These are phyloP conservation scores for Daphoenositta chrysoptera DNA, from an alignment of 2,113 vertebrate genomes.

Conservation along the genomic window DNA sequence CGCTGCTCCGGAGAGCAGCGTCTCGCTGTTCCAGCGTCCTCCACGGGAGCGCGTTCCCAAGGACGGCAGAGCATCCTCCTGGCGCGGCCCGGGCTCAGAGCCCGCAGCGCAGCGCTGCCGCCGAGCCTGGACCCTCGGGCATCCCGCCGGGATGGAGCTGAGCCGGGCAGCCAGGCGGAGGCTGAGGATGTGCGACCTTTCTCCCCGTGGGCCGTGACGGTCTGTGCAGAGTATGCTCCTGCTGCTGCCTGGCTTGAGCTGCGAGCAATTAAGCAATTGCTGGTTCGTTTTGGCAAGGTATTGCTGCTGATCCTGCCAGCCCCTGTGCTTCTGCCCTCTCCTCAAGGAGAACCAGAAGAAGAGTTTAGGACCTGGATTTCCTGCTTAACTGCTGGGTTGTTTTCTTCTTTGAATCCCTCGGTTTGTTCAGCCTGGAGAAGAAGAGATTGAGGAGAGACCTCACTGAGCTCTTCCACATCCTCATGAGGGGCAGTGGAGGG, in stretches of 20 bases:
- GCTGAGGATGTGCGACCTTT: background rate
- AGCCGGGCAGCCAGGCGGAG: accelerated
- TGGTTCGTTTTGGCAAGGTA: background rate
- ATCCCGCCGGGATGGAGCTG: background rate
- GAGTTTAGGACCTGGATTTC: background rate
- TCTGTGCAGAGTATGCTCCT: background rate
- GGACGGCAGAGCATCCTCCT: background rate
- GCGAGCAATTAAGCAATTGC: background rate
- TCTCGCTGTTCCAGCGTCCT: background rate
- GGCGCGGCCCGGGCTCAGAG: background rate
- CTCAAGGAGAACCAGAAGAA: background rate
- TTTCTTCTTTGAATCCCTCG: background rate
- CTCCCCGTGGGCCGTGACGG: accelerated
- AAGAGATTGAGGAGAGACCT: background rate
- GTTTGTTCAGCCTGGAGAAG: background rate
- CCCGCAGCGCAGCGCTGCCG: background rate
- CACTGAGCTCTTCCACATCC: background rate
- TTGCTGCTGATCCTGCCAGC: background rate
- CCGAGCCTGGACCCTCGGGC: accelerated
- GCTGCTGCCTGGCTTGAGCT: background rate
- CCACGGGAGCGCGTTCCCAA: background rate
- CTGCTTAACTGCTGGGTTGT: background rate
- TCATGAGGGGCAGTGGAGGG: background rate
- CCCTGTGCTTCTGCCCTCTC: background rate
- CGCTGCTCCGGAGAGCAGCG: background rate